Evolutionary conservation across 2,113 vertebrate species (phyloP), one percentile per base, ranked within the genome.

Genomic region (Malurus elegans): DNA sequence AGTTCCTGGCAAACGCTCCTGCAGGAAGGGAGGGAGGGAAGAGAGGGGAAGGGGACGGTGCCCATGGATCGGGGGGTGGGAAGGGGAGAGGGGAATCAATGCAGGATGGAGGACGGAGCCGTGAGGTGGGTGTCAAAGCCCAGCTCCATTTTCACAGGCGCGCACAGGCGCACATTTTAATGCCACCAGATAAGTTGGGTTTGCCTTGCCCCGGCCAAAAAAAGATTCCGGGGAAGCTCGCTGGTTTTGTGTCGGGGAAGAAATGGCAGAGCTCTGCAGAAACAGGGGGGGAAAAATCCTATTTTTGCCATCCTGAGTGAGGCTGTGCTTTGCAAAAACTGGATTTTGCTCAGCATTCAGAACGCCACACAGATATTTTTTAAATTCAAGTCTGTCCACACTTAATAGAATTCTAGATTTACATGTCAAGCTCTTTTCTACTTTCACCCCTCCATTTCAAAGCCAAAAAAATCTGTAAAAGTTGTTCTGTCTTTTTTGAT

Each of bases 41-140:
- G 65, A 28, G 58, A 13, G 7, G 31, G 90, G 78, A 44, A 23
- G 70, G 83, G 88, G 88, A 79, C 6, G 31, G 78, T 65, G 90
- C 54, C 79, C 71, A 9, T 14, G 34, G 86, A 71, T 38, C 9
- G 2, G 24, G 44, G 90, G 47, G 62, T 86, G 29, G 29, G 91
- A 93, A 93, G 70, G 79, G 93, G 75, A 47, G 24, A 50, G 74
- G 80, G 8, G 94, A 94, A 95, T 95, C 94, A 96, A 96, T 92
- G 92, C 90, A 40, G 95, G 95, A 18, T 79, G 51, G 70, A 73
- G 95, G 93, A 24, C 36, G 58, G 90, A 93, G 95, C 96, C 96
- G 97, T 96, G 97, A 97, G 96, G 96, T 93, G 96, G 96, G 90
- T 97, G 95, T 95, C 95, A 97, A 97, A 95, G 93, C 96, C 51